phyloP scores from a whole-genome alignment of 92 coral and sea anemone genomes.

The Porites divaricata region DNA sequence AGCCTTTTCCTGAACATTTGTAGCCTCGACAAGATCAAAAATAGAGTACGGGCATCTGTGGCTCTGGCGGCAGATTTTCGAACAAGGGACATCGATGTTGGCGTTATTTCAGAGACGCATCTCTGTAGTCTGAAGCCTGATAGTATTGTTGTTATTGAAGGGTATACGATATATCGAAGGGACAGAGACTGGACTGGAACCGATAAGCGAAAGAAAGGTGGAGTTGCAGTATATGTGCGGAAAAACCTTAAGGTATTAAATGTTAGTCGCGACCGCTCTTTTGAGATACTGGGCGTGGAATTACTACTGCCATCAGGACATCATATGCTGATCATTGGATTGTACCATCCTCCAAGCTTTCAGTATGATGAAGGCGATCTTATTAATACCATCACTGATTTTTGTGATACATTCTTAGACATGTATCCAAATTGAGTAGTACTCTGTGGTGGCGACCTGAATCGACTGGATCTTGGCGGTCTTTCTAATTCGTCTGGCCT shows the following conservation, averaged over 20 bases:
- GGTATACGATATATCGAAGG: conserved; percentile 39
- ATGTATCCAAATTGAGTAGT: neutral
- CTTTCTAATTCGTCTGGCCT: too few relatives aligned
- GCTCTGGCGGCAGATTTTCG: too few relatives aligned
- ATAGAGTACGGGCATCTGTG: too few relatives aligned
- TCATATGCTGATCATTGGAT: conserved; percentile 15
- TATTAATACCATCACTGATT: neutral
- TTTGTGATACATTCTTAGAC: conserved; percentile 19
- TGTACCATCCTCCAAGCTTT: conserved; percentile 30
- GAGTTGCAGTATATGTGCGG: conserved; percentile 28
- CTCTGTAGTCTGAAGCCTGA: too few relatives aligned
- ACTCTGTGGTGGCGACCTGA: too few relatives aligned
- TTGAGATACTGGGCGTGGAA: conserved; percentile 21
- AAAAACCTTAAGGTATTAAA: conserved; percentile 31
- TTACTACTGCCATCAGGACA: too few relatives aligned
- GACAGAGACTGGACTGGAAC: conserved; percentile 39
- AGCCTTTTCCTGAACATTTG: too few relatives aligned
- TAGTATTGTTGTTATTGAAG: neutral
- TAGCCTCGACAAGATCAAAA: too few relatives aligned
- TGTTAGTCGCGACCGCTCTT: conserved; percentile 10
- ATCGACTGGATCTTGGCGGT: too few relatives aligned
- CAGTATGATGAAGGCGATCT: neutral
- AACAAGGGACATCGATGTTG: too few relatives aligned
- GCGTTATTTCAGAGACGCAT: too few relatives aligned
- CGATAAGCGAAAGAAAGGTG: conserved; percentile 12